Conservation (phyloP, 1,140 invertebrate genomes). For the Lasioglossum albipes region DNA sequence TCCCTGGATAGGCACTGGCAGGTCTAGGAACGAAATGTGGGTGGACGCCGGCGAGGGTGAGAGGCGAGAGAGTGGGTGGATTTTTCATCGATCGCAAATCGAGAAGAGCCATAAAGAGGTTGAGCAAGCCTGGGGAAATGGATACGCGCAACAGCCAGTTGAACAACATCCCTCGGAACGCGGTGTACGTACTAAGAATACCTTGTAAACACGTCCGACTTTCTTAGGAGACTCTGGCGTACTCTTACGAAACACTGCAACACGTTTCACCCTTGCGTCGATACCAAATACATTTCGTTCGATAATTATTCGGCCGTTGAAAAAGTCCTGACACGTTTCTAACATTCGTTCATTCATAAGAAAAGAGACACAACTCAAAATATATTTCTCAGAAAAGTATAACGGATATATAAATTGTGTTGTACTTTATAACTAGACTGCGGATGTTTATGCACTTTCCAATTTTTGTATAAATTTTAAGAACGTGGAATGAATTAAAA, state of each 20-base stretch:
- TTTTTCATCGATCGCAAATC: slow-evolving; percentile 63
- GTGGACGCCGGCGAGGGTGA: slow-evolving; percentile 67
- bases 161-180: slow-evolving; percentile 1
- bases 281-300: too few relatives aligned
- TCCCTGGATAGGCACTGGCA: slow-evolving; percentile 20
- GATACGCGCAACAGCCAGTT: slow-evolving; percentile 17
- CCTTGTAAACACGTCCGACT: neutral
- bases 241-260: neutral
- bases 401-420: too few relatives aligned
- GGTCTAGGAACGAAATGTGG: slow-evolving; percentile 63
- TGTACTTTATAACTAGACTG: too few relatives aligned
- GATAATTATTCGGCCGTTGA: too few relatives aligned
- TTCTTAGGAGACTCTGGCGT: neutral
- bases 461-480: too few relatives aligned
- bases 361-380: too few relatives aligned
- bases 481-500: too few relatives aligned
- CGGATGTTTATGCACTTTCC: too few relatives aligned
- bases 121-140: slow-evolving; percentile 7
- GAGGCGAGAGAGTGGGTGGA: slow-evolving; percentile 61
- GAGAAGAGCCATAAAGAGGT: slow-evolving; percentile 42
- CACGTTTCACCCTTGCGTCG: too few relatives aligned
- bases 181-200: neutral
- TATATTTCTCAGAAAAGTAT: too few relatives aligned
- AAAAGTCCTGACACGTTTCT: too few relatives aligned
- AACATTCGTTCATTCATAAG: too few relatives aligned